Conservation (phyloP, 1,140 invertebrate genomes). For the Brachionus calyciflorus region DNA sequence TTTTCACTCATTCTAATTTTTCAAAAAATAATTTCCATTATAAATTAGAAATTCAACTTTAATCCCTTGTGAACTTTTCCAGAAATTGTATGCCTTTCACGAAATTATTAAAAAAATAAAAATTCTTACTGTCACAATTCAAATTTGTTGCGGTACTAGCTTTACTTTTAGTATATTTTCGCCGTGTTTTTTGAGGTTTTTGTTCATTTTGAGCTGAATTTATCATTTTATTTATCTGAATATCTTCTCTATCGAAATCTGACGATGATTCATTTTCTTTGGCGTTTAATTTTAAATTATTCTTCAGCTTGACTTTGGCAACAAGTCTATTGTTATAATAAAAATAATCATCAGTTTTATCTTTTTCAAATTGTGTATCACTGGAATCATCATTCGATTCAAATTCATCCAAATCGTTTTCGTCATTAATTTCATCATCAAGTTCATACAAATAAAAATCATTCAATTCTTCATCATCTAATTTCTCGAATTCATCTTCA, state of each 20-base stretch:
- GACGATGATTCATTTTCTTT: background rate
- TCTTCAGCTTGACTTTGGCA: constrained; percentile 12
- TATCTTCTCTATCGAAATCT: constrained; percentile 10
- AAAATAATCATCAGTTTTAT: background rate
- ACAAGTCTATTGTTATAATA: constrained; percentile 15
- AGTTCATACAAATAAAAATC: background rate
- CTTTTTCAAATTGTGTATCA: background rate
- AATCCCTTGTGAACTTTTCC: no score
- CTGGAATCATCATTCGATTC: background rate
- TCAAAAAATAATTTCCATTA: no score
- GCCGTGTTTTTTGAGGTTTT: background rate
- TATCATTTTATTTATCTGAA: background rate
- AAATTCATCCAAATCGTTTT: no score
- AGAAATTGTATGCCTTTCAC: no score
- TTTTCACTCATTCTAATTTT: no score
- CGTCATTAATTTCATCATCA: background rate
- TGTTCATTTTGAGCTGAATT: background rate
- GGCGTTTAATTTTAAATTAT: background rate
- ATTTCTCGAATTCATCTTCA: constrained; percentile 20
- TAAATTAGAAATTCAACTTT: no score
- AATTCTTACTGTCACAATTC: constrained; percentile 37
- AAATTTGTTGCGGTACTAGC: background rate
- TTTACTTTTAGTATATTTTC: constrained; percentile 36
- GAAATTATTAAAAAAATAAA: background rate
- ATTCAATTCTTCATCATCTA: background rate